These are phyloP conservation scores for Tauraco erythrolophus DNA, from an alignment of 2,113 vertebrate species.

Conservation along the genomic window DNA sequence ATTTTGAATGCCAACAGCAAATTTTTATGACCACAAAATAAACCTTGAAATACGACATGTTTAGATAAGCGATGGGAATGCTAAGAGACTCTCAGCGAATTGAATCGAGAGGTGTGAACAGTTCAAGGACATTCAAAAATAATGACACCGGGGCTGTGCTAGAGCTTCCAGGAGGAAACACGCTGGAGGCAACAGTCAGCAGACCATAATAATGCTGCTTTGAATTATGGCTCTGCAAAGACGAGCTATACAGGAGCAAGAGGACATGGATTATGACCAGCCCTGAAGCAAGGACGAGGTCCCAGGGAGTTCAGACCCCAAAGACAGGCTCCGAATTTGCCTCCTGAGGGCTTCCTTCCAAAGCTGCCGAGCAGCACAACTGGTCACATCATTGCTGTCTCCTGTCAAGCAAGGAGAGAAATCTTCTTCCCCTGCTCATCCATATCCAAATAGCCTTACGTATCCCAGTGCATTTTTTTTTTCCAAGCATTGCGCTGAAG, in stretches of 20 bases:
- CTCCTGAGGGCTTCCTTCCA: background rate
- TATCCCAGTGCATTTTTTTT: background rate
- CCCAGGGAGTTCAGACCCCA: background rate
- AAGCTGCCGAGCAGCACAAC: background rate
- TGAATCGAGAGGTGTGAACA: constrained; percentile 40
- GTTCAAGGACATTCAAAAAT: constrained; percentile 6
- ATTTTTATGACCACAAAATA: constrained; percentile 40
- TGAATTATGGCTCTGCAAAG: background rate
- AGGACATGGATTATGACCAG: background rate
- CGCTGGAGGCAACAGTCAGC: background rate
- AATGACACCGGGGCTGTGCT: background rate
- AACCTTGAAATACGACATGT: constrained; percentile 32
- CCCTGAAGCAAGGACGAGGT: background rate
- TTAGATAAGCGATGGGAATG: constrained; percentile 32
- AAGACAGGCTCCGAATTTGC: background rate
- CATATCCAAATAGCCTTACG: background rate
- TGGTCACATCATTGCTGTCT: background rate
- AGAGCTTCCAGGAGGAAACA: background rate
- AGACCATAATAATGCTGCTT: background rate
- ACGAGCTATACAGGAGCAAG: background rate
- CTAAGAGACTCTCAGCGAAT: background rate
- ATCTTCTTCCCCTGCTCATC: background rate
- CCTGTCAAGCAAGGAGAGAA: background rate
- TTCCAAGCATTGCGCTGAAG: background rate
- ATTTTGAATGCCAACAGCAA: constrained; percentile 17